Evolutionary conservation across 1,140 invertebrate genomes (phyloP).

Genomic region (Cephus cinctus): DNA sequence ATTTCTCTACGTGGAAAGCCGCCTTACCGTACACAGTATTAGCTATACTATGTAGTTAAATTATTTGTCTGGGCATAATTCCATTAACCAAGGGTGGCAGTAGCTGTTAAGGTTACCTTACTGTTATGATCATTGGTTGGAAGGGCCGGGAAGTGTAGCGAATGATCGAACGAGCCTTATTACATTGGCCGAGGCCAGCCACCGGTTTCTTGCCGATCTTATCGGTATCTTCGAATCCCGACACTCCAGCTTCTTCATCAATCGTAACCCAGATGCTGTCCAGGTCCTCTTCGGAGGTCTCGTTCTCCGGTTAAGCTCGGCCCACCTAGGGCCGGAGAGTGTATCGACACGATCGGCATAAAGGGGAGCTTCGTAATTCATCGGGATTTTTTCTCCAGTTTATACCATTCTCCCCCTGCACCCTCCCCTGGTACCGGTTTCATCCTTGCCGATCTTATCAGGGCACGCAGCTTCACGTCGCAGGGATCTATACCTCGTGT

Average conservation of each 20-base stretch:
- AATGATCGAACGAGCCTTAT: constrained; percentile 11
- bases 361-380: constrained; percentile 25
- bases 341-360: background rate
- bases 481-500: constrained; percentile 11
- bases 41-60: too few relatives aligned
- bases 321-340: constrained; percentile 5
- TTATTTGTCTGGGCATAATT: too few relatives aligned
- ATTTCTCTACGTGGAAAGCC: too few relatives aligned
- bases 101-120: too few relatives aligned
- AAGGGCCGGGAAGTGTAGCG: constrained; percentile 3
- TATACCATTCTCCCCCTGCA: constrained; percentile 7
- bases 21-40: too few relatives aligned
- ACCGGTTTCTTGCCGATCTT: constrained; percentile 25
- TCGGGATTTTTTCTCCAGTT: constrained; percentile 9
- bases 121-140: too few relatives aligned
- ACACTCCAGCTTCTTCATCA: too few relatives aligned
- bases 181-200: too few relatives aligned
- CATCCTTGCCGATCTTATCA: constrained; percentile 36
- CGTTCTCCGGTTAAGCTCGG: constrained; percentile 2
- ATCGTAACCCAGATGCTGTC: too few relatives aligned
- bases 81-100: too few relatives aligned
- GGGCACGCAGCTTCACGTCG: constrained; percentile 12
- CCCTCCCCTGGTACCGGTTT: constrained; percentile 28
- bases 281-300: too few relatives aligned
- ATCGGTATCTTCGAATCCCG: constrained; percentile 10